A percentile compares a stretch with the other conserved stretches of the same genome.
Evolutionary conservation across 2,888 invertebrate species (phyloP).

Genomic region (Vanessa cardui): DNA sequence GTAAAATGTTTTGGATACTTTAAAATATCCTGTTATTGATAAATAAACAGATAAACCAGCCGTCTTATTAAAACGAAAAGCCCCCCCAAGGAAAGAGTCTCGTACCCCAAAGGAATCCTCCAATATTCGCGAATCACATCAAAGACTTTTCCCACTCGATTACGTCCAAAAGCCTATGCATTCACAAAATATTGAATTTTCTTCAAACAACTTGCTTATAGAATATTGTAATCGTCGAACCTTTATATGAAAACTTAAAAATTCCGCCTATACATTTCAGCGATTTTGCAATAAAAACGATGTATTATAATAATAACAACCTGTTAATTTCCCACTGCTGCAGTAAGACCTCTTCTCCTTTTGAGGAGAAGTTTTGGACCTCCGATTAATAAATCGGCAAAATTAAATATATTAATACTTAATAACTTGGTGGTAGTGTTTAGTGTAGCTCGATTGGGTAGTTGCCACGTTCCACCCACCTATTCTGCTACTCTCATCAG

Average conservation of each 20-base stretch:
- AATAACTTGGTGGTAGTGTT: too few species aligned
- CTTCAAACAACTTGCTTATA: slow-evolving; percentile 31
- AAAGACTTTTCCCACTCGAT: slow-evolving; percentile 26
- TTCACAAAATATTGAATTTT: slow-evolving; percentile 41
- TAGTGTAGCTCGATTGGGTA: too few species aligned
- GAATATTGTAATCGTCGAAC: slow-evolving; percentile 9
- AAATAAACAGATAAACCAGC: neutral
- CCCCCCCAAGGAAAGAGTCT: neutral
- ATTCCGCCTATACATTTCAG: neutral
- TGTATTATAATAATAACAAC: neutral
- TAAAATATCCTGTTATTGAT: neutral
- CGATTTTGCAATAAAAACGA: neutral
- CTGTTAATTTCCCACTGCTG: too few species aligned
- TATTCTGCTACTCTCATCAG: too few species aligned
- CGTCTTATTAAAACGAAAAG: neutral
- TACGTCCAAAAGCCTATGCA: slow-evolving; percentile 33
- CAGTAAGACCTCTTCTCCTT: too few species aligned
- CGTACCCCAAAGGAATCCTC: neutral
- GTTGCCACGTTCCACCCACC: too few species aligned
- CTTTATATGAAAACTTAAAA: slow-evolving; percentile 18
- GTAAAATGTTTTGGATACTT: too few species aligned
- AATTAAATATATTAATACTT: too few species aligned
- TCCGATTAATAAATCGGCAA: too few species aligned
- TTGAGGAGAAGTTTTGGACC: too few species aligned
- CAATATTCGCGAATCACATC: slow-evolving; percentile 9